These are phyloP conservation scores for Andrena marginata DNA, from an alignment of 2,888 invertebrate genomes.

Conservation along the genomic window DNA sequence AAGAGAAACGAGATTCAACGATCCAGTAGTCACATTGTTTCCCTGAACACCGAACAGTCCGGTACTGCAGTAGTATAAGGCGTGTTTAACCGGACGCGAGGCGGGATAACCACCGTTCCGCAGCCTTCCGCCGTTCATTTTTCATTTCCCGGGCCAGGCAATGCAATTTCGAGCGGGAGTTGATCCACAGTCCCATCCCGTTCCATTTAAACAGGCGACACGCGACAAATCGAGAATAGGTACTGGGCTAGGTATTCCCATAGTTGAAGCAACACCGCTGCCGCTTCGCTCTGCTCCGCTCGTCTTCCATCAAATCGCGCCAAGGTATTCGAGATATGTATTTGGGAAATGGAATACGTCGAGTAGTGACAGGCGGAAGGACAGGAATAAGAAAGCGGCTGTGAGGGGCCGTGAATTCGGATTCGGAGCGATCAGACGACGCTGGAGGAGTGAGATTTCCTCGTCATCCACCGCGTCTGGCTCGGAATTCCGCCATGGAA, in stretches of 20 bases:
- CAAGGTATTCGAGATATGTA: conserved; percentile 40
- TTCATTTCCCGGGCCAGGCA: not conserved
- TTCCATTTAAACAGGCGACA: not conserved
- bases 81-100: not conserved
- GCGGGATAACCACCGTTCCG: not conserved
- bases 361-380: not conserved
- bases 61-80: not conserved
- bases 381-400: conserved; percentile 21
- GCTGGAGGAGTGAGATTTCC: not conserved
- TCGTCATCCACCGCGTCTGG: not conserved
- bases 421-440: conserved; percentile 1
- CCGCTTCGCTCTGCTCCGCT: not conserved
- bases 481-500: not conserved
- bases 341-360: conserved; percentile 45
- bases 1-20: no score
- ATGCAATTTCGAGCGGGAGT: not conserved
- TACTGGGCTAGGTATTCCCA: not conserved
- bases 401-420: not conserved
- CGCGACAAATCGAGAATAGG: conserved; percentile 2
- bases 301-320: not conserved
- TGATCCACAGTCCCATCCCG: not conserved
- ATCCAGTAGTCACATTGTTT: no score
- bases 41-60: no score
- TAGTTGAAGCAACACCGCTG: not conserved
- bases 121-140: not conserved